Conservation (phyloP, 2,888 invertebrate genomes). For the Andrena haemorrhoa region DNA sequence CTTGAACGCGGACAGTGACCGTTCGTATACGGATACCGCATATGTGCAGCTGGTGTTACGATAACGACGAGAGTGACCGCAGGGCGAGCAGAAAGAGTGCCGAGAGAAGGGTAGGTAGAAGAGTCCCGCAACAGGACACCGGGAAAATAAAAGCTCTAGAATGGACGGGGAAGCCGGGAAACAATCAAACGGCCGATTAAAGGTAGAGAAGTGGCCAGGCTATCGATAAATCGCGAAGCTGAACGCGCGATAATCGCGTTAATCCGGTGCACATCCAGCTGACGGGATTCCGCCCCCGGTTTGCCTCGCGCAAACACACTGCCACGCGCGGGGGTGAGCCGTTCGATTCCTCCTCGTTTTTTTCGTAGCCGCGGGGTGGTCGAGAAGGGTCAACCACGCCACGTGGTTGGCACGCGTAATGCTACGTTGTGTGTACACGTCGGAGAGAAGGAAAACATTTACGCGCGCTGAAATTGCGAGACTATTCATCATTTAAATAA, state of each 20-base stretch:
- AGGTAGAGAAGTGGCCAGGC: conserved; percentile 43
- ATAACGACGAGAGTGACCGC: not conserved
- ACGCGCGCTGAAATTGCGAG: not conserved
- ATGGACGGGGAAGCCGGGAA: conserved; percentile 49
- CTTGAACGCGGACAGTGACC: too few species aligned
- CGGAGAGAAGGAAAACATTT: conserved; percentile 7
- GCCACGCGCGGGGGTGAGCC: conserved; percentile 53
- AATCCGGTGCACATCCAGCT: conserved; percentile 70
- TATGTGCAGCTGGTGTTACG: not conserved
- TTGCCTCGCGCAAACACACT: conserved; percentile 69
- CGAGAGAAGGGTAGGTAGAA: not conserved
- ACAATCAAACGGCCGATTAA: conserved; percentile 58
- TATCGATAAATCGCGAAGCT: conserved; percentile 62
- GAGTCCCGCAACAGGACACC: not conserved
- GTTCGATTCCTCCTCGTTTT: conserved; percentile 53
- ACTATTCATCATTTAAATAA: not conserved
- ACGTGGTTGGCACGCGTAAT: conserved; percentile 71
- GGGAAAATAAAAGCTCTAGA: conserved; percentile 6
- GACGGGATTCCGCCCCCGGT: conserved; percentile 68
- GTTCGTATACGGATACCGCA: not conserved
- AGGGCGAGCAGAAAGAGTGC: not conserved
- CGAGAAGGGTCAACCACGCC: conserved; percentile 68
- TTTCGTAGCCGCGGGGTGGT: conserved; percentile 48
- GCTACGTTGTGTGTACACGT: conserved; percentile 44
- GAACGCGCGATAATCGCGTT: conserved; percentile 72